These are phyloP conservation scores for Apodemia hepburni DNA, from an alignment of 2,888 invertebrate species.

Conservation along the genomic window DNA sequence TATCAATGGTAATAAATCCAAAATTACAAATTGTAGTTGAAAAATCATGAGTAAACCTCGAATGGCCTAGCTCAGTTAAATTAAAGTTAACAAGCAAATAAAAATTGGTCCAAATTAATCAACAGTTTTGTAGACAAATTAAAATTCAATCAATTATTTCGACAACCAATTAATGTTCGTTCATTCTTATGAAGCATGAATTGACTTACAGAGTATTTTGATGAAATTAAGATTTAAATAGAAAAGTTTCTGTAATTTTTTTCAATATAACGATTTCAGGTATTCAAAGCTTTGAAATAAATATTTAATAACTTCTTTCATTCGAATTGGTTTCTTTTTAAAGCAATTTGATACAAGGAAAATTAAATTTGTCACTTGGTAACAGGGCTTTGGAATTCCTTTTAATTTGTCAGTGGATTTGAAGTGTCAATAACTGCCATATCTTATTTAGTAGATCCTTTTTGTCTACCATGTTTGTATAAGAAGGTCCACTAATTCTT, in stretches of 20 bases:
- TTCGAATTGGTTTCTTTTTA: background rate
- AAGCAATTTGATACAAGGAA: background rate
- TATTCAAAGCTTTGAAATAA: background rate
- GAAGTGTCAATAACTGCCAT: background rate
- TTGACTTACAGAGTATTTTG: background rate
- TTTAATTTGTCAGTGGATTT: background rate
- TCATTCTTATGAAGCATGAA: too few species aligned
- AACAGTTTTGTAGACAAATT: too few species aligned
- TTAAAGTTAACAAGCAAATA: too few species aligned
- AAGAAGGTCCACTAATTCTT: background rate
- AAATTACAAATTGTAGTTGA: too few species aligned
- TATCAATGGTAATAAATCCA: too few species aligned
- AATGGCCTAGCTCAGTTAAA: too few species aligned
- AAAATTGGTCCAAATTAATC: too few species aligned
- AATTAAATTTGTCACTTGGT: background rate
- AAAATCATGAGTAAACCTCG: too few species aligned
- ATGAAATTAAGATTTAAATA: background rate
- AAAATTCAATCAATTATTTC: too few species aligned
- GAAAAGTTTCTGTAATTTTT: background rate
- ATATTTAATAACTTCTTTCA: slow-evolving; percentile 12
- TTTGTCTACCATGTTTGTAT: background rate
- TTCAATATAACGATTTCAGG: background rate
- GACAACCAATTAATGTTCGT: too few species aligned
- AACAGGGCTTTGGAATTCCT: background rate
- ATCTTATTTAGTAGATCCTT: background rate